Evolutionary conservation across 2,888 invertebrate genomes (phyloP), one percentile per base, ranked within the genome.

Genomic region (Zaprionus lineosus): DNA sequence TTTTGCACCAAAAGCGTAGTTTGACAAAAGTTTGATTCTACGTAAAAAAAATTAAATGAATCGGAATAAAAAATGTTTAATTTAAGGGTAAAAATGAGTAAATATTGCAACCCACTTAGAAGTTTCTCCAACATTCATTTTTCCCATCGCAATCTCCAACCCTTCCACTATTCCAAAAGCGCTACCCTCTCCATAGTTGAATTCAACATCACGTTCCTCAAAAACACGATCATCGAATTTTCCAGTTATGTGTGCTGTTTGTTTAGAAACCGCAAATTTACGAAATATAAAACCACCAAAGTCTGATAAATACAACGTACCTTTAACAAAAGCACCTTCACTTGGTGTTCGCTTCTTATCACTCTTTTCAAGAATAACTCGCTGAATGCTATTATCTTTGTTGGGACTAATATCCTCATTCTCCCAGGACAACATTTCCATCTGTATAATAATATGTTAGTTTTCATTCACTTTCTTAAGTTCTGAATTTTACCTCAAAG

Each of bases 321-420:
- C 93, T 89, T 96, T 94, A 44, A 98, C 96, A 53, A 93, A 91
- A 3, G 96, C 93, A 2, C 96, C 96, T 60, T 97, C 96, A 74
- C 94, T 94, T 4, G 98, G 98, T 24, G 91, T 92, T 18, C 93
- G 91, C 72, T 91, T 92, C 0, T 94, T 95, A 47, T 92, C 92
- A 31, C 98, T 98, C 55, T 92, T 91, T 33, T 91, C 92, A 12
- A 98, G 90, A 79, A 93, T 93, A 63, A 93, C 92, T 52, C 95
- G 92, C 46, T 95, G 91, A 67, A 99, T 96, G 33, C 95, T 93
- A 57, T 94, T 95, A 91, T 98, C 97, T 86, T 94, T 94, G 50
- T 93, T 92, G 0, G 95, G 94, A 73, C 96, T 96, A 34, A 99
- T 88, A 91, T 99, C 98, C 90, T 98, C 97, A 21, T 94, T 94